Conservation (phyloP, 2,888 invertebrate species). For the Ametastegia equiseti region DNA sequence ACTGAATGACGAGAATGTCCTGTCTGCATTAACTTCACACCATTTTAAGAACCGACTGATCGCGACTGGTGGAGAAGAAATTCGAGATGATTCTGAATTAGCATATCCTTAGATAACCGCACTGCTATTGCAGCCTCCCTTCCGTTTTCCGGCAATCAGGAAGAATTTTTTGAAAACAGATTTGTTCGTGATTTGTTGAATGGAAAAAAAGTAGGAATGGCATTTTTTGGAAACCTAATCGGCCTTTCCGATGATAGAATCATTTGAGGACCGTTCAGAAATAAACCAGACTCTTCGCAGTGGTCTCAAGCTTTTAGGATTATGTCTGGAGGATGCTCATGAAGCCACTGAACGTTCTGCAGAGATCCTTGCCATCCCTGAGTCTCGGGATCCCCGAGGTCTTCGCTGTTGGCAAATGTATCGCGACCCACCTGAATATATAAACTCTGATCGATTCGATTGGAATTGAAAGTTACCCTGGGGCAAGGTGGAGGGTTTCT, state of each 20-base stretch:
- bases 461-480: slow-evolving; percentile 38
- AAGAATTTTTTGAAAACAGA: neutral
- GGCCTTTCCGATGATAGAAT: neutral
- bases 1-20: too few species aligned
- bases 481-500: neutral
- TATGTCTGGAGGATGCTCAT: neutral
- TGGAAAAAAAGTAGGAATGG: too few species aligned
- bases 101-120: neutral
- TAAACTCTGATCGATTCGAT: slow-evolving; percentile 42
- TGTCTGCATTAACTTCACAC: too few species aligned
- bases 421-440: slow-evolving; percentile 38
- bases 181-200: too few species aligned
- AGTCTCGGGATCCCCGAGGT: slow-evolving; percentile 33
- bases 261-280: neutral
- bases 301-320: neutral
- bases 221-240: neutral
- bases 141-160: neutral
- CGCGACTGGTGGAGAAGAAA: too few species aligned
- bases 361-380: neutral
- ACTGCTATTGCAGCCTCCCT: neutral
- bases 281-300: neutral
- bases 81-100: neutral
- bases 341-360: slow-evolving; percentile 20
- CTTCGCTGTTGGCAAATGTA: slow-evolving; percentile 30
- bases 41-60: too few species aligned